Evolutionary conservation across 2,888 invertebrate genomes (phyloP).

Genomic region (Hirtodrosophila confusa): DNA sequence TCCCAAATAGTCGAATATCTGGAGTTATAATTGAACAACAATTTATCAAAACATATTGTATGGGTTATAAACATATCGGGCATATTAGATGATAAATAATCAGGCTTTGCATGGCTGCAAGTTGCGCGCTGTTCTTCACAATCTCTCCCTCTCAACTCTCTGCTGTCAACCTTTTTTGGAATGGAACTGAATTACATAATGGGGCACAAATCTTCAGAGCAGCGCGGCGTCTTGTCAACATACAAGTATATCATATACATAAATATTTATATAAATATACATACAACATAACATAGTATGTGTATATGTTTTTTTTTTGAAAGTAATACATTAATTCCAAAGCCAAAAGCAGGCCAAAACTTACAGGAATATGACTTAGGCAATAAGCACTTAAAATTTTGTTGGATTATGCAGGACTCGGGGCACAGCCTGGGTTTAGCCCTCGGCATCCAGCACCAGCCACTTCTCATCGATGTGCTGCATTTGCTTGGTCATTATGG

Average conservation of each 20-base stretch:
- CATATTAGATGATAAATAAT: constrained; percentile 63
- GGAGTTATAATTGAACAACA: constrained; percentile 63
- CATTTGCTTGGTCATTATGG: constrained; percentile 94
- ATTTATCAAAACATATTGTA: constrained; percentile 33
- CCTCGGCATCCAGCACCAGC: constrained; percentile 90
- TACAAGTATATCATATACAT: constrained; percentile 64
- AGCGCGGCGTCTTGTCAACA: constrained; percentile 53
- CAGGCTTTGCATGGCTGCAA: constrained; percentile 61
- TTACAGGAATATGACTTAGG: constrained; percentile 23
- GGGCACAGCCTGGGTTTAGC: constrained; percentile 20
- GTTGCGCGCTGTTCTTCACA: constrained; percentile 34
- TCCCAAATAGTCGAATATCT: constrained; percentile 77
- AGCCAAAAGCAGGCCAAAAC: constrained; percentile 23
- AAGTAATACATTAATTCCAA: constrained; percentile 29
- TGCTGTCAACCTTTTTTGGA: constrained; percentile 35
- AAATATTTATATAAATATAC: constrained; percentile 62
- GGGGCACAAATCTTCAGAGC: constrained; percentile 62
- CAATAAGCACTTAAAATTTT: constrained; percentile 24
- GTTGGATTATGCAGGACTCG: constrained; percentile 3
- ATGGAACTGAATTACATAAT: constrained; percentile 51
- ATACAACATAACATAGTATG: constrained; percentile 53
- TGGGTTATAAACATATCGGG: constrained; percentile 55
- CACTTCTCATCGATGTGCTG: constrained; percentile 96
- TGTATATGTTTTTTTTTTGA: constrained; percentile 47
- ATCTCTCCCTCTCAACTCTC: constrained; percentile 15